Percentiles rank a stretch among this genome's conserved stretches.
These are phyloP conservation scores for Dasyurus viverrinus DNA, from an alignment of 2,113 vertebrate species.

Conservation along the genomic window DNA sequence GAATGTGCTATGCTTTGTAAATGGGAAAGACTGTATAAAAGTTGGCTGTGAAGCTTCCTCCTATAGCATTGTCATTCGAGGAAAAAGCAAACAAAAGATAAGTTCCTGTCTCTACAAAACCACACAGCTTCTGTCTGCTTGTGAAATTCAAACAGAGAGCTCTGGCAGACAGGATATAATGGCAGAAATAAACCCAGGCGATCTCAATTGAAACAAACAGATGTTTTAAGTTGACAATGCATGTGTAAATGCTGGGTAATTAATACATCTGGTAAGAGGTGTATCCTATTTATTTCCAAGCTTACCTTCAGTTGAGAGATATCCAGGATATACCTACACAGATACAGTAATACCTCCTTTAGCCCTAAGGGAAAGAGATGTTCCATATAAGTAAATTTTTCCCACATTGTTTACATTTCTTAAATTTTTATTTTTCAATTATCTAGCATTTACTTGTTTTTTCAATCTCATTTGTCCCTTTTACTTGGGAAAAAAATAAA, in stretches of 20 bases:
- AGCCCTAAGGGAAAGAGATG: neutral
- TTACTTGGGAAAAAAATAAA: neutral
- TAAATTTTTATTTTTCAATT: neutral
- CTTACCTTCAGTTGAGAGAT: neutral
- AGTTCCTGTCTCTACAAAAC: neutral
- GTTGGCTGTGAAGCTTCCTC: neutral
- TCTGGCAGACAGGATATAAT: neutral
- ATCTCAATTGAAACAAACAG: neutral
- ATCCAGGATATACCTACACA: neutral
- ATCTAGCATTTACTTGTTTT: neutral
- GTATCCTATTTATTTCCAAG: neutral
- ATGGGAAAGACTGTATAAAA: neutral
- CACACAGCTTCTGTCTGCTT: neutral
- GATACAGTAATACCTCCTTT: neutral
- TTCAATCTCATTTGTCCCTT: neutral
- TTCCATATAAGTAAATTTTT: neutral
- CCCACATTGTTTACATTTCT: neutral
- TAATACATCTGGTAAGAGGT: neutral
- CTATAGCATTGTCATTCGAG: neutral
- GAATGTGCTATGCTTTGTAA: neutral
- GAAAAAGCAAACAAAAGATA: neutral
- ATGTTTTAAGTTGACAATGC: neutral
- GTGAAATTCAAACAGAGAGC: neutral
- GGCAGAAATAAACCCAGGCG: neutral
- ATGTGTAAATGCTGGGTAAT: neutral